Percentiles rank a stretch among this genome's conserved stretches.
Conservation (phyloP, 2,113 vertebrate species). For the Zapus hudsonius region DNA sequence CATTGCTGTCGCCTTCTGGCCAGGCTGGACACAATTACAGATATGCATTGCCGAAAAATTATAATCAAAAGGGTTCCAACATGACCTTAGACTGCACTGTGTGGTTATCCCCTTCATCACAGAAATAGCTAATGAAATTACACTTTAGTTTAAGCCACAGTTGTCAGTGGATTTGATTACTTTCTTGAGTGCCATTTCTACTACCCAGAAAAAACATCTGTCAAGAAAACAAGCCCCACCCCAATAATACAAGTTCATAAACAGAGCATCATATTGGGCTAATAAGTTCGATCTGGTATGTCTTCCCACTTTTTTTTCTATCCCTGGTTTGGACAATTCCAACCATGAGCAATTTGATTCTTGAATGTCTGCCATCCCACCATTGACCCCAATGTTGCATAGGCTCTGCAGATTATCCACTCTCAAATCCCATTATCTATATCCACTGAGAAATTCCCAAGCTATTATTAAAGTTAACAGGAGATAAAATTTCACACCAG, state of each 20-base stretch:
- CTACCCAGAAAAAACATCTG: neutral
- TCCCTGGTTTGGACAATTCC: neutral
- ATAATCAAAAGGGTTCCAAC: neutral
- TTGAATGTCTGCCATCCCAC: too few species aligned
- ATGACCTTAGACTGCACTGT: neutral
- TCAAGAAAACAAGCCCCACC: neutral
- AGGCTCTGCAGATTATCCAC: neutral
- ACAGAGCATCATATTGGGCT: neutral
- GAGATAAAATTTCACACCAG: neutral
- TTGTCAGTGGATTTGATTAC: neutral
- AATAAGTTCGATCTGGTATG: neutral
- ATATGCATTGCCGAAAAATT: neutral
- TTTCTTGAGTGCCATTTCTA: slow-evolving; percentile 4
- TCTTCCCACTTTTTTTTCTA: neutral
- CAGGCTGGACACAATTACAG: neutral
- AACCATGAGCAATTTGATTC: neutral
- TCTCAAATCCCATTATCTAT: neutral
- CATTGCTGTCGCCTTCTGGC: neutral
- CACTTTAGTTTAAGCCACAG: neutral
- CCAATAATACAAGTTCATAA: neutral
- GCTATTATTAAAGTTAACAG: neutral
- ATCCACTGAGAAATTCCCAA: neutral
- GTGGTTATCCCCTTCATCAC: neutral
- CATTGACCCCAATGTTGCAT: neutral
- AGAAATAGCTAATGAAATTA: neutral